These are phyloP conservation scores for Nomia melanderi DNA, from an alignment of 1,140 invertebrate species.

Conservation along the genomic window DNA sequence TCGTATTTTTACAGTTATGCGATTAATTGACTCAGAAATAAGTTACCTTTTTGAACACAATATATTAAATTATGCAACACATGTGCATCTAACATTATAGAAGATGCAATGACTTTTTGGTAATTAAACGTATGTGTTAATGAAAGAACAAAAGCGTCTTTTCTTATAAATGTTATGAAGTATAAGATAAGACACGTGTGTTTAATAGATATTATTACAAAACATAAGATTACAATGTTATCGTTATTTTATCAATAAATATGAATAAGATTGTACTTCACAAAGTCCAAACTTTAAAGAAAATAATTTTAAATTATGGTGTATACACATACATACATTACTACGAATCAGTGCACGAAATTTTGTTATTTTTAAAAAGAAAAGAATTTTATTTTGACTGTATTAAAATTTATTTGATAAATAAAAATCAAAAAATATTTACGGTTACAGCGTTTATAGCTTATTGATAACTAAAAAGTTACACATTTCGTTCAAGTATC, in stretches of 20 bases:
- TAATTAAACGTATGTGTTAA: too few species aligned
- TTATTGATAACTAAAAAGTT: slow-evolving; percentile 11
- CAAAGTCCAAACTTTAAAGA: too few species aligned
- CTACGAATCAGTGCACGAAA: background rate
- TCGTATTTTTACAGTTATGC: background rate
- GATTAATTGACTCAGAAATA: too few species aligned
- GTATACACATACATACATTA: background rate
- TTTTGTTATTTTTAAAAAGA: too few species aligned
- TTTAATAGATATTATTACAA: too few species aligned
- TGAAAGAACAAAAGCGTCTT: too few species aligned
- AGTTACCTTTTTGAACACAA: background rate
- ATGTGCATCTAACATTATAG: background rate
- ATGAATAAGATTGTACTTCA: too few species aligned
- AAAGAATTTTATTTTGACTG: background rate
- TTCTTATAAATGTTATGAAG: too few species aligned
- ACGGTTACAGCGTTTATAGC: slow-evolving; percentile 15
- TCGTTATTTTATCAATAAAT: too few species aligned
- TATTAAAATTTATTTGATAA: slow-evolving; percentile 31
- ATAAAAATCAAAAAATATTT: slow-evolving; percentile 33
- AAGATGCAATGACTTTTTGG: background rate
- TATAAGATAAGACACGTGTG: too few species aligned
- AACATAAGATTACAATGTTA: too few species aligned
- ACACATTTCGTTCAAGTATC: background rate
- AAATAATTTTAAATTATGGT: too few species aligned
- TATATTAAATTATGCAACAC: background rate